Base-by-base conservation (phyloP, 1,140 invertebrate genomes). In the Heliconius eleuchia region DNA sequence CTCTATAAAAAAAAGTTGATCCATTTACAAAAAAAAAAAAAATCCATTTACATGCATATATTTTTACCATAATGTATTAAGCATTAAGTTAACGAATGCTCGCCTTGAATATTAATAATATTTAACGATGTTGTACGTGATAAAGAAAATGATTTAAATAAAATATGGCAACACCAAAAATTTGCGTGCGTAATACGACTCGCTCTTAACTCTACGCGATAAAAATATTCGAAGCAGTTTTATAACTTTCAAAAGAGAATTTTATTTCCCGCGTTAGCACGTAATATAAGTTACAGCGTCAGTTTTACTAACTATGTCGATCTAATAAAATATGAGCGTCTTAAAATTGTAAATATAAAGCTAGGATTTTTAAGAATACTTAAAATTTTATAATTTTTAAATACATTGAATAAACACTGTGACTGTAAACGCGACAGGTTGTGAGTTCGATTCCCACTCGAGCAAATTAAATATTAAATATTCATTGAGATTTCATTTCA, bases 161-260 rank as follows among this genome's bases (percentile, higher is more conserved):
- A 74, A 74, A 52, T 27, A 74, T 52, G 11, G 46, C 52, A 74
- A 34, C 42, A 34, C 42, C 27, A 19, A 74, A 46, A 34, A 30
- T 74, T 74, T 30, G 73, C 73, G 73, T 74, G 73, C 73, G 46
- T 74, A 46, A 50, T 74, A 16, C 46, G 73, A 74, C 50, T 74
- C 50, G 39, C 46, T 74, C 73, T 74, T 55, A 74, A 19, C 23
- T 52, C 30, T 74, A 73, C 46, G 13, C 73, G 50, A 55, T 74
- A 34, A 52, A 73, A 74, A 30, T 52, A 50, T 74, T 27, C 50
- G 16, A 39, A 74, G 11, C 11, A 27, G 46, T 74, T 74, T 74
- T 74, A 74, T 74, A 74, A 52, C 46, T 74, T 74, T 52, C 19
- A 55, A 66, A 74, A 8, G 50, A 34, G 7, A 52, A 74, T 11